Evolutionary conservation across 2,113 vertebrate species (phyloP), one percentile per base, ranked within the genome.

Genomic region (Prinia subflava): DNA sequence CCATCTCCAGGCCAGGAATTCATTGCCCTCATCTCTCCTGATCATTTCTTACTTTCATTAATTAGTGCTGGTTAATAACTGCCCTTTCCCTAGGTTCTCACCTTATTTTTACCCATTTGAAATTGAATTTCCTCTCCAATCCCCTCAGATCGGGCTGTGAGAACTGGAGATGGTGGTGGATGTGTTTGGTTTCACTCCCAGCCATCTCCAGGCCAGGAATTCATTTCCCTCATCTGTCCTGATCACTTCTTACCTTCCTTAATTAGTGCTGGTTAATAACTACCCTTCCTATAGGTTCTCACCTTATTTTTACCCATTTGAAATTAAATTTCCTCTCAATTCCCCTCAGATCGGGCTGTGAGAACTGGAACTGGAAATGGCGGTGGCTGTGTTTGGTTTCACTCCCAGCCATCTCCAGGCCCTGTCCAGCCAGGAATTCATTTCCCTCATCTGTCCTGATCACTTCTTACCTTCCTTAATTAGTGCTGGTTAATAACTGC

Each of bases 351-450:
- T 65, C 25, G 37, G 42, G 64, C 46, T 39, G 47, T 2, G 35
- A 23, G n/a, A n/a, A n/a, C 42, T 46, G 56, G 81, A 49, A 7
- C 1, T 33, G 35, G 59, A 21, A 5, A 0, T 31, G 6, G 4
- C 31, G 39, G 55, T 39, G 39, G 39, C 39, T 25, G 49, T 52
- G 42, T 25, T 37, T 41, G 67, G 3, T 44, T 90, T n/a, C 37
- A 7, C 23, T 80, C 17, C 42, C n/a, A 30, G 47, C 49, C 16
- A 3, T 47, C 74, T 71, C n/a, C 17, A 19, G 64, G 2, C 67
- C 30, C 75, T 62, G 1, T 28, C 47, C 7, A 73, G 59, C 10
- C 75, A 79, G 69, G 65, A 57, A 46, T 84, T 67, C 13, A 24
- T 62, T 71, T 60, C 62, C 15, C 57, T 30, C 4, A 12, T 59